Evolutionary conservation across 2,797 vertebrate genomes (phyloP).

Genomic region (Acrocephalus scirpaceus): DNA sequence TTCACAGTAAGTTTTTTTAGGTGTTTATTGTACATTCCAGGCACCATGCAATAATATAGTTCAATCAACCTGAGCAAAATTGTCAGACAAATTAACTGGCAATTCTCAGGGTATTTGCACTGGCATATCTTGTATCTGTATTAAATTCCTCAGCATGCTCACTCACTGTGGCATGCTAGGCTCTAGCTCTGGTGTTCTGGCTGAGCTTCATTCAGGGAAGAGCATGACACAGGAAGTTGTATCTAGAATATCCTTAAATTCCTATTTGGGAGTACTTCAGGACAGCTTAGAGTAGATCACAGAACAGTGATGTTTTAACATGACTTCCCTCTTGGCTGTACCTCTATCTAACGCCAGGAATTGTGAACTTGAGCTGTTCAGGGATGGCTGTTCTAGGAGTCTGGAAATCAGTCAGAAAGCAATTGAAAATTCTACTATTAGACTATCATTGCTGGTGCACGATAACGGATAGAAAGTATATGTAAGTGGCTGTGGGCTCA

Average conservation of each 20-base stretch:
- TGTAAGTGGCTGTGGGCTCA: neutral
- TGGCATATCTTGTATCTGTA: neutral
- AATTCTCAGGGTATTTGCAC: neutral
- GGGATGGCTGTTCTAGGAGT: neutral
- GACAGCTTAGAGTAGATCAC: neutral
- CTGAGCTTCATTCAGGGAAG: neutral
- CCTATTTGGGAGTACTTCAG: neutral
- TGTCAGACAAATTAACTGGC: neutral
- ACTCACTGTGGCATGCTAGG: neutral
- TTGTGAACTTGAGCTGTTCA: neutral
- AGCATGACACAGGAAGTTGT: fast-evolving
- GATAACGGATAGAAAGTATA: neutral
- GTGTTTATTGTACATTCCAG: neutral
- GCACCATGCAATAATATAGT: neutral
- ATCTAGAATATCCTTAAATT: neutral
- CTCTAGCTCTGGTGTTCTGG: neutral
- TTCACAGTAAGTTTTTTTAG: neutral
- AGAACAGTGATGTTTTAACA: neutral
- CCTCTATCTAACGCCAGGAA: neutral
- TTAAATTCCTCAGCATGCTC: neutral
- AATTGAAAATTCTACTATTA: neutral
- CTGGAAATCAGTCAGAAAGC: neutral
- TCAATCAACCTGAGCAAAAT: neutral
- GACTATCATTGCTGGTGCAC: neutral
- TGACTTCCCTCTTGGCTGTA: neutral